Evolutionary conservation across 2,113 vertebrate genomes (phyloP).

Genomic region (Athene cunicularia): DNA sequence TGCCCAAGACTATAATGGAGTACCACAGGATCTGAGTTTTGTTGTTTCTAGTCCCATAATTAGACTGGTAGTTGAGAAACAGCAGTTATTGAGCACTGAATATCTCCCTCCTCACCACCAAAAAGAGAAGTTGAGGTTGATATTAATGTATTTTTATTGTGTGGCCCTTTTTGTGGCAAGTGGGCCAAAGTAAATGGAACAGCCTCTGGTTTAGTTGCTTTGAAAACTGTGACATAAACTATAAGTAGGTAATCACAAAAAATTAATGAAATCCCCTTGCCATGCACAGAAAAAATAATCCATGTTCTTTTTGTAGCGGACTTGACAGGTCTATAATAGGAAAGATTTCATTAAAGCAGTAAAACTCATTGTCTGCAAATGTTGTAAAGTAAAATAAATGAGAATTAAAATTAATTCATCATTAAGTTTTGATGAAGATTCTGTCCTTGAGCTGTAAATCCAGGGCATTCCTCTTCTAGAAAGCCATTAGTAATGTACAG

Average conservation of each 20-base stretch:
- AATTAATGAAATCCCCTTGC: background rate
- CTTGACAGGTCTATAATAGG: background rate
- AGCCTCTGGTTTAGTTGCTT: background rate
- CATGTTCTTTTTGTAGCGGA: background rate
- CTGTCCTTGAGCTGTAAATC: constrained; percentile 14
- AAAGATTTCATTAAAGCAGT: background rate
- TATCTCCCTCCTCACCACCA: background rate
- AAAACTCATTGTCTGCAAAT: constrained; percentile 11
- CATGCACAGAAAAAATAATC: background rate
- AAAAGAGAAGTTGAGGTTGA: background rate
- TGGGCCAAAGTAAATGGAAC: background rate
- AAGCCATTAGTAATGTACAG: background rate
- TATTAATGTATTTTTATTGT: background rate
- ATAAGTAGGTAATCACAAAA: background rate
- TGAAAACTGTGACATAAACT: background rate
- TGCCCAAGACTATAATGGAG: background rate
- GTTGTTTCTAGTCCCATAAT: background rate
- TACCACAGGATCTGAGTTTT: background rate
- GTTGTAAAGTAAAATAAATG: constrained; percentile 16
- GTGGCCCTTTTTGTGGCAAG: background rate
- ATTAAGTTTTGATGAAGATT: constrained; percentile 14
- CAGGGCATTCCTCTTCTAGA: background rate
- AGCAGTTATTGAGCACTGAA: background rate
- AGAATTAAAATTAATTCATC: constrained; percentile 30
- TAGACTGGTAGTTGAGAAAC: background rate